phyloP scores from a whole-genome alignment of 2,113 vertebrate species.

The Todiramphus chloris region DNA sequence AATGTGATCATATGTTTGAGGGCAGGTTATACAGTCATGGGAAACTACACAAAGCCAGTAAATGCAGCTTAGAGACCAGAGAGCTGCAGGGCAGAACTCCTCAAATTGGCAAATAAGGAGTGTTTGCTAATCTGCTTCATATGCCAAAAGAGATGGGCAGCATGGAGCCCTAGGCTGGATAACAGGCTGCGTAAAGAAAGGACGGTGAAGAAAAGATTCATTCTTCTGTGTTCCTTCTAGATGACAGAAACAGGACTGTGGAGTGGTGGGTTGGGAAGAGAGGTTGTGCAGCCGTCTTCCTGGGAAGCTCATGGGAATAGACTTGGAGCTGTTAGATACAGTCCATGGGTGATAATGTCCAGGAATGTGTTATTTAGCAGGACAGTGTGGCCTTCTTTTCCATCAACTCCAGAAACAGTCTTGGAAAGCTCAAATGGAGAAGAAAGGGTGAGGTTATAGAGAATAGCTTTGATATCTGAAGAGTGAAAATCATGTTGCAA shows the following conservation, averaged over 20 bases:
- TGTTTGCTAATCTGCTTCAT: background rate
- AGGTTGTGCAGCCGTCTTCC: background rate
- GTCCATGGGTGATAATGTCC: background rate
- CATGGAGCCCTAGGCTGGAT: background rate
- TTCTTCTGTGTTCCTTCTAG: background rate
- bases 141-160: background rate
- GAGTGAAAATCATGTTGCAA: background rate
- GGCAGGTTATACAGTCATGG: accelerated
- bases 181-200: background rate
- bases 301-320: background rate
- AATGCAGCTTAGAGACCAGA: background rate
- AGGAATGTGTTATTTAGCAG: background rate
- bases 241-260: background rate
- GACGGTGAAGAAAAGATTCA: background rate
- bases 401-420: background rate
- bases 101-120: background rate
- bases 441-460: background rate
- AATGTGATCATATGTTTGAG: background rate
- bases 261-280: background rate
- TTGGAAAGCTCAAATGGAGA: background rate
- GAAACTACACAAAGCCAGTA: background rate
- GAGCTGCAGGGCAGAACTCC: background rate
- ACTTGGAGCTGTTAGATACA: background rate
- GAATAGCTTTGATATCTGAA: background rate
- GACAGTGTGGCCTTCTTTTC: background rate